These are phyloP conservation scores for Sthenelais limicola DNA, from an alignment of 2,888 invertebrate genomes.

Conservation along the genomic window DNA sequence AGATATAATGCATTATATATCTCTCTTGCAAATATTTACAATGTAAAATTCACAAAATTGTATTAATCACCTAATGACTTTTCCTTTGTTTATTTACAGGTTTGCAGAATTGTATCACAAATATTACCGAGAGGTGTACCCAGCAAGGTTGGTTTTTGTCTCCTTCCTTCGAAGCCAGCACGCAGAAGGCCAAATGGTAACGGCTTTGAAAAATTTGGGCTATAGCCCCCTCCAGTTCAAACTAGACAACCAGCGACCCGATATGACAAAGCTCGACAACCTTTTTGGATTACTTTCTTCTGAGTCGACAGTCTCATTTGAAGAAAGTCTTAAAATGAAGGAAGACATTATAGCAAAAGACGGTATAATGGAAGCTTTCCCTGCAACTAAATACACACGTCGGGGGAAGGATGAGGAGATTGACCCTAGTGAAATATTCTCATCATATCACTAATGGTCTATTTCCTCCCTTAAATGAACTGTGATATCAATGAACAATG, in stretches of 20 bases:
- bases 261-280: slow-evolving; percentile 70
- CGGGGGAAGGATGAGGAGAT: no score
- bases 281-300: slow-evolving; percentile 68
- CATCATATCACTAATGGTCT: no score
- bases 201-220: slow-evolving; percentile 50
- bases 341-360: slow-evolving; percentile 46
- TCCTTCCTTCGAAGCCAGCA: slow-evolving; percentile 69
- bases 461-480: no score
- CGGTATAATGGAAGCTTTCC: slow-evolving; percentile 16
- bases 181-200: slow-evolving; percentile 66
- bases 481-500: no score
- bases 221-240: slow-evolving; percentile 63
- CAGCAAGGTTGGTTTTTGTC: slow-evolving; percentile 70
- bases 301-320: slow-evolving; percentile 57
- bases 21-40: background rate
- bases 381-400: no score
- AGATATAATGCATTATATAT: no score
- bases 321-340: slow-evolving; percentile 54
- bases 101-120: slow-evolving; percentile 65
- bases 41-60: no score
- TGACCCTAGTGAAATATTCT: no score
- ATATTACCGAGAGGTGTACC: slow-evolving; percentile 69
- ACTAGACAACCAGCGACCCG: slow-evolving; percentile 65
- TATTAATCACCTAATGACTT: background rate
- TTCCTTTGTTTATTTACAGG: slow-evolving; percentile 52